Base-by-base conservation (phyloP, 2,797 vertebrate species). In the Holocentrus rufus region DNA sequence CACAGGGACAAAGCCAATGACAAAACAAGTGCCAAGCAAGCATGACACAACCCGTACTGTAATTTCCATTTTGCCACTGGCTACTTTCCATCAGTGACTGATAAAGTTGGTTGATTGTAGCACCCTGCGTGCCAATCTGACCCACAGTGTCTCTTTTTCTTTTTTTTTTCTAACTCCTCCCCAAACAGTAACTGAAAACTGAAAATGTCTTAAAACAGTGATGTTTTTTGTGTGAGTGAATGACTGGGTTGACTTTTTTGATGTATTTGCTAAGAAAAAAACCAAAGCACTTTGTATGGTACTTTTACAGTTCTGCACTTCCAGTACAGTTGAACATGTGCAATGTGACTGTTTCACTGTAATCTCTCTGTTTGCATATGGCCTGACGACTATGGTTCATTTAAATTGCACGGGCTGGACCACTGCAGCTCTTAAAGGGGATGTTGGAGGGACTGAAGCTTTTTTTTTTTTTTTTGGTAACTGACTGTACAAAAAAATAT, bases 1-100 rank as follows among this genome's bases (percentile, higher is more conserved):
- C 89, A 86, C 87, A 88, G 88, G 88, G 92, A 90, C 87, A 91
- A 39, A 87, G 87, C 90, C 91, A 87, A 93, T 92, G 89, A 92
- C 85, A 91, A 89, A 92, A 89, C 91, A 93, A 93, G 91, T 93
- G 93, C 92, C 93, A 93, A 91, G 88, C 91, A 90, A 92, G 87
- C 92, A 90, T 91, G 90, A 93, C 85, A 90, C 81, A 91, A 90
- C 84, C 81, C 70, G 87, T 91, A 92, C 92, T 93, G 91, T 93
- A 91, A 89, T 94, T 94, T 94, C 93, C 93, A 93, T 92, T 91
- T 88, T 93, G 93, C 93, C 91, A 89, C 90, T 80, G 90, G 93
- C 91, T 92, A 92, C 84, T 94, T 94, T 94, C 93, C 93, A 94
- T 92, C 83, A 89, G 85, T 88, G 83, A 81, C 87, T 90, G 86